A percentile compares a stretch with the other conserved stretches of the same genome.
Conservation (phyloP, 2,113 vertebrate species). For the Chionomys nivalis region DNA sequence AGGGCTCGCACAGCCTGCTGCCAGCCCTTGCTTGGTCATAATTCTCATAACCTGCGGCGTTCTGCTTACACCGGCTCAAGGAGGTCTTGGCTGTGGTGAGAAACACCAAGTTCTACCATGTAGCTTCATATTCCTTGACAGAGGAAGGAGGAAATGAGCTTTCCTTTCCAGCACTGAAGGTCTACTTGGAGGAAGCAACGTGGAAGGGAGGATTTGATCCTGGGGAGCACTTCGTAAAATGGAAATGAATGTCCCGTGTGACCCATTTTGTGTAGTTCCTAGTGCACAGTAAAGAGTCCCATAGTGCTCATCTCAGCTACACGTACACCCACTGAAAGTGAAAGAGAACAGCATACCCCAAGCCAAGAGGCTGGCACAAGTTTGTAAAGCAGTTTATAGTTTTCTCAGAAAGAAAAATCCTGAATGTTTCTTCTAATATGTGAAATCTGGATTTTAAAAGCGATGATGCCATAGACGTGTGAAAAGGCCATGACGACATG, state of each 20-base stretch:
- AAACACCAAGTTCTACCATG: background rate
- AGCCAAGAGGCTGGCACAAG: background rate
- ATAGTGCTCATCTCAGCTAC: background rate
- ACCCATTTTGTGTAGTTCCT: background rate
- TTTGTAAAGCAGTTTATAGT: background rate
- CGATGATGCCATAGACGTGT: no score
- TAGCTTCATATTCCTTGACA: background rate
- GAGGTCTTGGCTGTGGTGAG: background rate
- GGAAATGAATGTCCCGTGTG: slow-evolving; percentile 13
- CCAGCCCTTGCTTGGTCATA: background rate
- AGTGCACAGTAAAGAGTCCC: background rate
- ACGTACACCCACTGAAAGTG: background rate
- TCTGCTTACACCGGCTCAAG: background rate
- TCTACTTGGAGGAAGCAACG: background rate
- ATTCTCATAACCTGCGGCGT: background rate
- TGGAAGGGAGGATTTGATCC: background rate
- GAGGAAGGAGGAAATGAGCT: background rate
- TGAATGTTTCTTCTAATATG: background rate
- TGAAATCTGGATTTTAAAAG: background rate
- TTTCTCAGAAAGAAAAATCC: background rate
- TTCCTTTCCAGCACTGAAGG: background rate
- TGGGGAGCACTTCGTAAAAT: background rate
- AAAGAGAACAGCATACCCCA: no score
- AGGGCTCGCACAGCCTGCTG: background rate
- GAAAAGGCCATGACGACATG: background rate